Evolutionary conservation across 2,113 vertebrate species (phyloP).

Genomic region (Chrysochloris asiatica): DNA sequence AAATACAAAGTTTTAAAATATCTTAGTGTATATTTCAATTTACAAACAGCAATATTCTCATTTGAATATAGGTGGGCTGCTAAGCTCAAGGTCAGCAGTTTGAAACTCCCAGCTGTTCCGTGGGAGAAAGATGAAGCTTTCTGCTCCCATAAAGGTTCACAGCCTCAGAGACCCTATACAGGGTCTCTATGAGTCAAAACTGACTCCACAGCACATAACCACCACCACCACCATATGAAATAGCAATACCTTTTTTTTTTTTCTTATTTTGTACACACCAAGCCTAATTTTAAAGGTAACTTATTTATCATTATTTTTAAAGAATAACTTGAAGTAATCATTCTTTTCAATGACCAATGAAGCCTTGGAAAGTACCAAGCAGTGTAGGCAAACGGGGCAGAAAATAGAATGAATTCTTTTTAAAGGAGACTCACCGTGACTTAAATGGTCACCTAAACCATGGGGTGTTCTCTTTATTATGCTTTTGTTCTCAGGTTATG

Average conservation of each 20-base stretch:
- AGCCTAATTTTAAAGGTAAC: conserved; percentile 39
- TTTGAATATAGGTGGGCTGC: conserved; percentile 27
- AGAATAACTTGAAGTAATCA: conserved; percentile 70
- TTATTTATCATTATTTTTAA: conserved; percentile 57
- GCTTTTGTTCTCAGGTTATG: conserved; percentile 78
- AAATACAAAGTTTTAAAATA: not conserved
- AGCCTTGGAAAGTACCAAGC: conserved; percentile 70
- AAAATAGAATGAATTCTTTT: conserved; percentile 52
- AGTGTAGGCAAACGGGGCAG: conserved; percentile 53
- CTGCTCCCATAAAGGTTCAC: too few relatives aligned
- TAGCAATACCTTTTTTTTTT: conserved; percentile 64
- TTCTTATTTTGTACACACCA: conserved; percentile 49
- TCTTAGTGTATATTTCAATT: conserved; percentile 18
- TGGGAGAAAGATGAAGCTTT: too few relatives aligned
- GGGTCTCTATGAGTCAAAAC: too few relatives aligned
- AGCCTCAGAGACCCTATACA: too few relatives aligned
- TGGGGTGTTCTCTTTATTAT: conserved; percentile 76
- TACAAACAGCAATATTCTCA: conserved; percentile 14
- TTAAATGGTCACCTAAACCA: conserved; percentile 75
- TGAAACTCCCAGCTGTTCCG: too few relatives aligned
- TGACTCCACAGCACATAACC: too few relatives aligned
- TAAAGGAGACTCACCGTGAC: conserved; percentile 65
- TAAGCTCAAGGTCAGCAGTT: too few relatives aligned
- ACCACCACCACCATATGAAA: too few relatives aligned
- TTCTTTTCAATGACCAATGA: too few relatives aligned